Base-by-base conservation (phyloP, 2,113 vertebrate genomes). In the Garra rufa region DNA sequence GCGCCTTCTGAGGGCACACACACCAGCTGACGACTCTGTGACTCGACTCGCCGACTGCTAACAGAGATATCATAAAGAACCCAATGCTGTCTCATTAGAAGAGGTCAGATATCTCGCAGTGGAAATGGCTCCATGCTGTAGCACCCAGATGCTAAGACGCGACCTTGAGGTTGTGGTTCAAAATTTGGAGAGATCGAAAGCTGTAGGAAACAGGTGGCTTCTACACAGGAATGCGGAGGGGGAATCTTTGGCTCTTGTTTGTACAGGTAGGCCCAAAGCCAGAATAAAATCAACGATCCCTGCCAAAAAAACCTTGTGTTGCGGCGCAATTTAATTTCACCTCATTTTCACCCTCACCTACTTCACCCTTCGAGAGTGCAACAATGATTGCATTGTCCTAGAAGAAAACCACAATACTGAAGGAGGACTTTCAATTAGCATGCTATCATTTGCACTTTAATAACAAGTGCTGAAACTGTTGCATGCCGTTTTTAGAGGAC, bases 161-260 rank as follows among this genome's bases (percentile, higher is more conserved):
- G 26, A 80, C 78, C 43, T 80, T 80, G 78, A 44, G 59, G 30
- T 80, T 80, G 26, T 46, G 59, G 59, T 30, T 65, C 43, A 30
- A 46, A 65, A 78, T 41, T 52, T 14, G 21, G 19, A 78, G 21
- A 73, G 67, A 15, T 24, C 7, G 63, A 82, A 67, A 61, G 41
- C 38, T 34, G 8, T 50, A 17, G 48, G 24, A 63, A 84, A 84
- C 83, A 84, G 83, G 75, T 78, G 83, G 83, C 61, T 41, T 65
- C 50, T 52, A 78, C 75, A 15, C 75, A 50, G 83, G 61, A 78
- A 28, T 43, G 30, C 17, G 3, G 30, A n/a, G 30, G 55, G n/a
- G 26, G 63, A 24, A 21, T 4, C 11, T 67, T 84, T 76, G 82
- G 75, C 75, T 57, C 46, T 2, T 9, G 63, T 55, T 28, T 9